These are phyloP conservation scores for Acleris emargana DNA, from an alignment of 2,888 invertebrate species.

Conservation along the genomic window DNA sequence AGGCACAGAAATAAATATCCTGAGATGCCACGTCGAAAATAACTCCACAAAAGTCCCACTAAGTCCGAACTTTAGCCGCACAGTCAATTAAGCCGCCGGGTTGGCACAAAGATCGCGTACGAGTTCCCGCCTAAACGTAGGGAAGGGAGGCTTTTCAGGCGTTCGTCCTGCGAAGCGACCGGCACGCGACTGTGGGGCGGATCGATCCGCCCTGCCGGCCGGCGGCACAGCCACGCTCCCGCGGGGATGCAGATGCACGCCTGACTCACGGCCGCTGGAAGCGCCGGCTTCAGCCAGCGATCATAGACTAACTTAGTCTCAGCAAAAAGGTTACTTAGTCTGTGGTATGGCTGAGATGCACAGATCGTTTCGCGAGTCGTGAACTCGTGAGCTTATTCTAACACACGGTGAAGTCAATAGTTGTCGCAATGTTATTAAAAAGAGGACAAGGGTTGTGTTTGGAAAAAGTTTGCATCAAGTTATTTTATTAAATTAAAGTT, in stretches of 20 bases:
- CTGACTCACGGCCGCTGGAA: slow-evolving; percentile 50
- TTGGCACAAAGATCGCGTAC: slow-evolving; percentile 31
- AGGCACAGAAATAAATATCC: neutral
- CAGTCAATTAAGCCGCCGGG: slow-evolving; percentile 21
- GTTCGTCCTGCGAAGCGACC: slow-evolving; percentile 59
- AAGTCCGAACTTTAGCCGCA: slow-evolving; percentile 8
- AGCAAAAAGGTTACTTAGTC: too few relatives aligned
- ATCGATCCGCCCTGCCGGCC: slow-evolving; percentile 66
- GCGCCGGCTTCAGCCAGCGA: slow-evolving; percentile 36
- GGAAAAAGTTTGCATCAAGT: too few relatives aligned
- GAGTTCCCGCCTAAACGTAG: slow-evolving; percentile 75
- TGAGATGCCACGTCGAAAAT: neutral
- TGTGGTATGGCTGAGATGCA: too few relatives aligned
- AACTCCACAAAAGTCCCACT: slow-evolving; percentile 18
- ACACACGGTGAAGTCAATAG: too few relatives aligned
- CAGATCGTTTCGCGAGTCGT: too few relatives aligned
- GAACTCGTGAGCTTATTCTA: too few relatives aligned
- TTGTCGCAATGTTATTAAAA: too few relatives aligned
- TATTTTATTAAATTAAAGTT: too few relatives aligned
- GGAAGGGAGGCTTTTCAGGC: slow-evolving; percentile 62
- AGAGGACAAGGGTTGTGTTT: too few relatives aligned
- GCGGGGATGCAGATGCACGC: slow-evolving; percentile 80
- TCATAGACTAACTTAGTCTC: too few relatives aligned
- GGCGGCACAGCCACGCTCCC: slow-evolving; percentile 58
- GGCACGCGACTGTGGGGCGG: slow-evolving; percentile 74